A percentile compares a stretch with the other conserved stretches of the same genome.
Evolutionary conservation across 2,797 vertebrate species (phyloP).

Genomic region (Pseudochirops cupreus): DNA sequence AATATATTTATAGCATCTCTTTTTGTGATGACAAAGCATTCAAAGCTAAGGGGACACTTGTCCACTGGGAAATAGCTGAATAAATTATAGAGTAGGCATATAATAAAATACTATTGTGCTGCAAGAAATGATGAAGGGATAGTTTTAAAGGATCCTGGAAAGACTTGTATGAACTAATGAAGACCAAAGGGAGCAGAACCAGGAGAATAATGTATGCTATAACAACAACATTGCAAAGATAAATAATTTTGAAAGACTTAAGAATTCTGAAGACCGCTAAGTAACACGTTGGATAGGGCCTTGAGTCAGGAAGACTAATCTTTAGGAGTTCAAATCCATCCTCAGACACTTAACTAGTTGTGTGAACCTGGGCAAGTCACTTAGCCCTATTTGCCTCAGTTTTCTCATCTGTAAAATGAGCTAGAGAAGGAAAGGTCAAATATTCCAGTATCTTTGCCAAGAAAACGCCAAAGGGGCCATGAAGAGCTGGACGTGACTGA

Average conservation of each 20-base stretch:
- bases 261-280: too few species aligned
- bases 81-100: not conserved
- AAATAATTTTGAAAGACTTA: too few species aligned
- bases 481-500: not conserved
- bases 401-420: not conserved
- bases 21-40: not conserved
- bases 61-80: not conserved
- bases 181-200: not conserved
- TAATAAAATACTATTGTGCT: not conserved
- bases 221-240: not conserved
- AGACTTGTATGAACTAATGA: not conserved
- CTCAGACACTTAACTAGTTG: not conserved
- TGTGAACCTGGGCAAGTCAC: not conserved
- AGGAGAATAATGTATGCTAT: not conserved
- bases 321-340: not conserved
- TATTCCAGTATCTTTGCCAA: not conserved
- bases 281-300: too few species aligned
- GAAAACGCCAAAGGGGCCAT: not conserved
- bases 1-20: not conserved
- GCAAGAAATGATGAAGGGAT: not conserved
- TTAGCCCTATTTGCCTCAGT: not conserved
- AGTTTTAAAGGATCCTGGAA: not conserved
- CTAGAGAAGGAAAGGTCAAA: not conserved
- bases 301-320: too few species aligned
- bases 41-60: not conserved